Evolutionary conservation across 2,888 invertebrate genomes (phyloP), one percentile per base, ranked within the genome.

Genomic region (Pyrrhosoma nymphula): DNA sequence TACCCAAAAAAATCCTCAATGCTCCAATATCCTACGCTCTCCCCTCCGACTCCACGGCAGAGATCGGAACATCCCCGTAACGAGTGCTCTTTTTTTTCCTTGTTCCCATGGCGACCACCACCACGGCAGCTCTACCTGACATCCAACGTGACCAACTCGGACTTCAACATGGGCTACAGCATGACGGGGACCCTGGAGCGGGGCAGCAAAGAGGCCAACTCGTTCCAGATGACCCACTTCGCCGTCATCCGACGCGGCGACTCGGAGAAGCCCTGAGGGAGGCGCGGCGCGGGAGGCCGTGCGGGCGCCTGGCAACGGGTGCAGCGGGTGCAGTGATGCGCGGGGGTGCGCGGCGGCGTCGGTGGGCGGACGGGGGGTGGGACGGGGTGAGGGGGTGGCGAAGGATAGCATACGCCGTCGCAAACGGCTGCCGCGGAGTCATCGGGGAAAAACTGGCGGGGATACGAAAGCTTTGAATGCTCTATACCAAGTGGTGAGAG

Each of bases 101-200:
- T 16, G 26, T 35, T 35, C 35, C 16, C 30, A 30, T 35, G 35
- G 35, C 35, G 82, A 14, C 30, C 82, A 16, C 35, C 82, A 1
- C 16, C 14, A 30, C 82, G 35, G 18, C 97, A 98, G 98, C 97
- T 98, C 97, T 98, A 98, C 97, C 98, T 99, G 96, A 98, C 98
- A 95, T 98, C 98, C 95, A 98, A 98, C 97, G 98, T 99, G 96
- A 98, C 98, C 91, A 98, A 98, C 96, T 98, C 98, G 95, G 99
- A 99, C 97, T 98, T 98, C 97, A 98, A 98, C 97, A 98, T 98
- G 98, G 99, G 99, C 95, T 99, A 99, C 97, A 98, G 98, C 96
- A 98, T 99, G 98, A 99, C 98, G 0, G 99, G 99, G 23, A 98
- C 98, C 23, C 97, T 99, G 96, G 99, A 99, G 97, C 97, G 98